Evolutionary conservation across 2,888 invertebrate species (phyloP).

Genomic region (Diplazon laetatorius): DNA sequence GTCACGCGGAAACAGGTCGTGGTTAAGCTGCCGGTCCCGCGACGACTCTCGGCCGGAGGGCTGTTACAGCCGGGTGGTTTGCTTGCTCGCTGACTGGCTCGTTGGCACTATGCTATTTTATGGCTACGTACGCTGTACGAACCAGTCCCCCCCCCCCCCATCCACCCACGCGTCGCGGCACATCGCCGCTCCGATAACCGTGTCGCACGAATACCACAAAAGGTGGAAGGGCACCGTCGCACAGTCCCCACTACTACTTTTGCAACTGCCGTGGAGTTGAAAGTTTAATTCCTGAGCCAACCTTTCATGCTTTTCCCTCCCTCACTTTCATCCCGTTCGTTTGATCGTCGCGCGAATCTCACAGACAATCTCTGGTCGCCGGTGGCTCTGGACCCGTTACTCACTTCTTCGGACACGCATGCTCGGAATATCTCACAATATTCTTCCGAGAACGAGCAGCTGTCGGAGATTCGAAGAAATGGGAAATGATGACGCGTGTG

Average conservation of each 20-base stretch:
- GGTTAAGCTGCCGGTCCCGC: conserved; percentile 28
- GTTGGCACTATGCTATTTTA: conserved; percentile 11
- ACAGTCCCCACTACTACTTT: background rate
- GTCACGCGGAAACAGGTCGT: conserved; percentile 38
- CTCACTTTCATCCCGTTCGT: conserved; percentile 28
- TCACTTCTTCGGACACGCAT: conserved; percentile 46
- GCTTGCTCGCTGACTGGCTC: conserved; percentile 35
- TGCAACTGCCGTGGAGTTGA: conserved; percentile 14
- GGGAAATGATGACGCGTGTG: conserved; percentile 7
- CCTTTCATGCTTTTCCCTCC: conserved; percentile 11
- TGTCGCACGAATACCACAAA: conserved; percentile 48
- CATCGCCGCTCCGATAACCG: conserved; percentile 42
- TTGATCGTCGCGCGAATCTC: conserved; percentile 37
- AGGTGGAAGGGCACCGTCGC: conserved; percentile 7
- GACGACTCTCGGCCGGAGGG: conserved; percentile 26
- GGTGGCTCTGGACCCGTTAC: conserved; percentile 38
- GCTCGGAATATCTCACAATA: conserved; percentile 6
- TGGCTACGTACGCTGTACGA: conserved; percentile 15
- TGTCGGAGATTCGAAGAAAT: conserved; percentile 18
- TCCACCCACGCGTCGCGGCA: conserved; percentile 40
- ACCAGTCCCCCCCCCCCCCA: conserved; percentile 10
- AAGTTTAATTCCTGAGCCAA: conserved; percentile 49
- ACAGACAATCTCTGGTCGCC: conserved; percentile 32
- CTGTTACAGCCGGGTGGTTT: conserved; percentile 31
- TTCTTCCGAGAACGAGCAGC: background rate